These are phyloP conservation scores for Machaerirhynchus nigripectus DNA, from an alignment of 2,113 vertebrate genomes.

Conservation along the genomic window DNA sequence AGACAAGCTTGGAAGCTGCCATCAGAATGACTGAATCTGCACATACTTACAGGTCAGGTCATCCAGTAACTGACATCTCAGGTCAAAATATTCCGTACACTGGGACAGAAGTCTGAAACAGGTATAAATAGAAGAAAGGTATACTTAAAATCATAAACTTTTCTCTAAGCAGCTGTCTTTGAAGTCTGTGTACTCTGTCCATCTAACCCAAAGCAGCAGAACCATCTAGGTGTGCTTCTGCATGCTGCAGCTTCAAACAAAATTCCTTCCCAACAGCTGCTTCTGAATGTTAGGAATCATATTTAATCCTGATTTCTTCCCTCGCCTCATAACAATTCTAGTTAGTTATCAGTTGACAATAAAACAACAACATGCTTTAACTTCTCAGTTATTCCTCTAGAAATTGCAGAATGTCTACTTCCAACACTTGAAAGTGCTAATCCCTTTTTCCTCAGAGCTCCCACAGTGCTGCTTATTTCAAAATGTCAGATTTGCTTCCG, in stretches of 20 bases:
- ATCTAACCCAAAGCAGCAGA: not conserved
- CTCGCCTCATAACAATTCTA: not conserved
- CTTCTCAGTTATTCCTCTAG: not conserved
- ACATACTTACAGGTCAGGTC: constrained; percentile 92
- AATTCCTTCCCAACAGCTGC: not conserved
- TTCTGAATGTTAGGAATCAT: not conserved
- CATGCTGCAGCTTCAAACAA: not conserved
- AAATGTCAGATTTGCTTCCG: not conserved
- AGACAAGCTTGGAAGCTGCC: not conserved
- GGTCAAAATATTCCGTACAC: constrained; percentile 97
- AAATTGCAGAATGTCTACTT: not conserved
- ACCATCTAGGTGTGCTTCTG: not conserved
- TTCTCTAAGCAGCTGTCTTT: not conserved
- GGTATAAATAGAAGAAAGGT: not conserved
- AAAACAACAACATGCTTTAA: not conserved
- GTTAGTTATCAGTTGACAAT: not conserved
- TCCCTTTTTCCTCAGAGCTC: not conserved
- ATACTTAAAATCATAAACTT: not conserved
- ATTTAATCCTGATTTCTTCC: not conserved
- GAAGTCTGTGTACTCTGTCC: not conserved
- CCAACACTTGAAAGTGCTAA: not conserved
- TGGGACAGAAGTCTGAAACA: constrained; percentile 89
- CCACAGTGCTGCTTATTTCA: not conserved
- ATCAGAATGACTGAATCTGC: not conserved
- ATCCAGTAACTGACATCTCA: constrained; percentile 93